Evolutionary conservation across 2,888 invertebrate species (phyloP).

Genomic region (Amphipyra tragopoginis): DNA sequence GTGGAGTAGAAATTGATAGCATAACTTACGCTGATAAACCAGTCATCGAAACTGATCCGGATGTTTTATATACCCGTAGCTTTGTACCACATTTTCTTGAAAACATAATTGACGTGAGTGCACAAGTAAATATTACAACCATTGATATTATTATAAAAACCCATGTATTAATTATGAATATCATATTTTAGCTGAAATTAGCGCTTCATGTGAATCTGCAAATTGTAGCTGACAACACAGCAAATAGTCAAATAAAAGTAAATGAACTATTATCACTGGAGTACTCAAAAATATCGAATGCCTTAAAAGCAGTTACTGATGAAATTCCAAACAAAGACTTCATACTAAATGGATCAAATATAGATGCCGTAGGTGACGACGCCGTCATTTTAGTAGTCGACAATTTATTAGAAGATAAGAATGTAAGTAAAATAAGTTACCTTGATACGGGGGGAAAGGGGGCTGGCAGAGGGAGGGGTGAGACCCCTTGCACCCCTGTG

Average conservation of each 20-base stretch:
- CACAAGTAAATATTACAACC: too few species aligned
- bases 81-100: slow-evolving; percentile 33
- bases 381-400: slow-evolving; percentile 62
- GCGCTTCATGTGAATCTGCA: too few species aligned
- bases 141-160: too few species aligned
- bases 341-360: slow-evolving; percentile 15
- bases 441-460: too few species aligned
- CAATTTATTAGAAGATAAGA: slow-evolving; percentile 62
- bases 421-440: slow-evolving; percentile 66
- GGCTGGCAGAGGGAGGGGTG: too few species aligned
- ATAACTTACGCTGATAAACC: too few species aligned
- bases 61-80: slow-evolving; percentile 18
- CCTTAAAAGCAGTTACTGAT: slow-evolving; percentile 43
- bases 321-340: too few species aligned
- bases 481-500: too few species aligned
- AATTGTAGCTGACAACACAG: slow-evolving; percentile 66
- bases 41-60: too few species aligned
- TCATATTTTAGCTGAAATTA: slow-evolving; percentile 63
- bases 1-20: slow-evolving; percentile 36
- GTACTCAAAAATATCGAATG: slow-evolving; percentile 42
- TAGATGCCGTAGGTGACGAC: slow-evolving; percentile 5
- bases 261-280: slow-evolving; percentile 50
- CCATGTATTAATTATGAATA: too few species aligned
- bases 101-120: slow-evolving; percentile 27
- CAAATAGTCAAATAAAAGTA: slow-evolving; percentile 50